Conservation (phyloP, 2,113 vertebrate species). For the Oophaga pumilio region DNA sequence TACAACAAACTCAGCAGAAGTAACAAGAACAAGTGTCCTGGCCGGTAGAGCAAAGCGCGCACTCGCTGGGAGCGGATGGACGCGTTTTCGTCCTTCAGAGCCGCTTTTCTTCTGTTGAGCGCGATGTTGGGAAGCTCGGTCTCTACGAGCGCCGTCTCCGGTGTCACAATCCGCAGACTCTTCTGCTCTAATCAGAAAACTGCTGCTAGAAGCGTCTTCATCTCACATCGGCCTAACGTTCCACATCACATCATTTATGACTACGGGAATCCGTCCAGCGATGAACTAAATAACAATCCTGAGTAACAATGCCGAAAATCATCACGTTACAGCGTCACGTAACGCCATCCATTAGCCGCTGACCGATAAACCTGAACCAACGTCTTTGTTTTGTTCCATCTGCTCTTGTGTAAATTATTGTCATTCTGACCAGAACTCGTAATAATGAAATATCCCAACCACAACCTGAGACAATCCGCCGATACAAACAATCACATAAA, state of each 20-base stretch:
- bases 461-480: background rate
- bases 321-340: conserved; percentile 18
- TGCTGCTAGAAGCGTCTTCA: conserved; percentile 36
- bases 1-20: background rate
- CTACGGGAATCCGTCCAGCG: conserved; percentile 33
- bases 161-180: conserved; percentile 27
- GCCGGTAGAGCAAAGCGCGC: background rate
- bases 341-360: conserved; percentile 32
- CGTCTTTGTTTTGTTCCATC: conserved; percentile 15
- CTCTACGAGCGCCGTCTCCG: background rate
- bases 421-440: background rate
- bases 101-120: background rate
- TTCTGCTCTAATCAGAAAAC: conserved; percentile 26
- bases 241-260: conserved; percentile 49
- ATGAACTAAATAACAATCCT: conserved; percentile 44
- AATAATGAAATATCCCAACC: background rate
- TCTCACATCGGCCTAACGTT: conserved; percentile 49
- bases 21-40: background rate
- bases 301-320: conserved; percentile 36
- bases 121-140: background rate
- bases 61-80: background rate
- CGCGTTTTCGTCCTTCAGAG: background rate
- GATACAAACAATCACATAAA: background rate
- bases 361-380: conserved; percentile 39
- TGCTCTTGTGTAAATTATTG: background rate